These are phyloP conservation scores for Ditylenchus weischeri DNA, from an alignment of 2,888 invertebrate species.

Conservation along the genomic window DNA sequence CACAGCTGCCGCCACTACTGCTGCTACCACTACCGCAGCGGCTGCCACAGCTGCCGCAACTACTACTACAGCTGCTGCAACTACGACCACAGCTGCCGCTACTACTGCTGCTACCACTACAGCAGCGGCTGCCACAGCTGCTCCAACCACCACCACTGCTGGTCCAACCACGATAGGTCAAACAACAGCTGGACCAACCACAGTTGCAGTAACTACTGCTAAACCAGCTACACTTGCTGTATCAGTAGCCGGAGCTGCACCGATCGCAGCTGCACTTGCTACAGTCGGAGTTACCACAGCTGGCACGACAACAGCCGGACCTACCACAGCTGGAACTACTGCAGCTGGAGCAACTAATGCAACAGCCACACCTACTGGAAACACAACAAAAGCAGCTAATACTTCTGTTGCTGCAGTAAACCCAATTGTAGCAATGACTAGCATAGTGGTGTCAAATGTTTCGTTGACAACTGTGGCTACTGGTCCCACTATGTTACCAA, in stretches of 20 bases:
- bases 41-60: conserved; percentile 2
- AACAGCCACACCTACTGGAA: background rate
- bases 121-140: background rate
- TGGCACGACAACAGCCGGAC: background rate
- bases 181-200: background rate
- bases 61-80: background rate
- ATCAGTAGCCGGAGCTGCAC: background rate
- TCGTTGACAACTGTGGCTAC: too few species aligned
- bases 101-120: background rate
- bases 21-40: conserved; percentile 8
- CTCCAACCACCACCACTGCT: background rate
- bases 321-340: conserved; percentile 5
- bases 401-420: too few species aligned
- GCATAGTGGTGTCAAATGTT: too few species aligned
- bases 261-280: background rate
- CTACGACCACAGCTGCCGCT: background rate
- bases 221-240: background rate
- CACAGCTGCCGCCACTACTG: background rate
- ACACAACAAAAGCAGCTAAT: background rate
- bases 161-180: background rate
- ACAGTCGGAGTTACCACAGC: background rate
- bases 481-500: too few species aligned
- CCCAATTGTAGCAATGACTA: too few species aligned
- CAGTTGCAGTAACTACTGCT: background rate
- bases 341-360: conserved; percentile 3